These are phyloP conservation scores for Gephyroberyx darwinii DNA, from an alignment of 2,797 vertebrate genomes.

Conservation along the genomic window DNA sequence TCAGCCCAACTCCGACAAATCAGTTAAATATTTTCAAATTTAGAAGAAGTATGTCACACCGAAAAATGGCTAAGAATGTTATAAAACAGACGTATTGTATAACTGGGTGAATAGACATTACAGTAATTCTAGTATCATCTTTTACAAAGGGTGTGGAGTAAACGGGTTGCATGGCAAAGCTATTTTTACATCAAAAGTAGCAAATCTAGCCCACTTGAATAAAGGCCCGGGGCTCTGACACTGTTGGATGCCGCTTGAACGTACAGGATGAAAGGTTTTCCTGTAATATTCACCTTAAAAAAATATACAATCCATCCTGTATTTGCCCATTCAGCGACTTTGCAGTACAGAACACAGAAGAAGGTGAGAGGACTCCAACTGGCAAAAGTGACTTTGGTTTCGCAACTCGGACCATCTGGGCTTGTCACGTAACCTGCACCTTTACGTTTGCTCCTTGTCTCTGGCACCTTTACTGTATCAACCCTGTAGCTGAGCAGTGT, in stretches of 20 bases:
- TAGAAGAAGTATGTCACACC: slow-evolving; percentile 9
- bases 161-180: background rate
- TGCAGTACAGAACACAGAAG: slow-evolving; percentile 30
- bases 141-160: too few species aligned
- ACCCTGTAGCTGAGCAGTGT: slow-evolving; percentile 33
- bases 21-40: slow-evolving; percentile 44
- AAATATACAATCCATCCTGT: background rate
- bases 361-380: slow-evolving; percentile 53
- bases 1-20: slow-evolving; percentile 42
- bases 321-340: slow-evolving; percentile 44
- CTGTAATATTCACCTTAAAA: background rate
- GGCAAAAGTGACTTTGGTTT: slow-evolving; percentile 74
- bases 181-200: slow-evolving; percentile 4
- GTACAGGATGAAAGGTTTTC: too few species aligned
- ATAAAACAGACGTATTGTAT: background rate
- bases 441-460: slow-evolving; percentile 61
- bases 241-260: background rate
- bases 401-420: slow-evolving; percentile 71
- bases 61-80: slow-evolving; percentile 20
- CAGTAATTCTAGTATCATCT: too few species aligned
- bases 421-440: slow-evolving; percentile 75
- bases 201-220: background rate
- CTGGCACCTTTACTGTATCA: slow-evolving; percentile 40
- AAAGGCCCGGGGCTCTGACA: background rate
- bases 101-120: background rate